phyloP scores from a whole-genome alignment of 2,797 vertebrate species.

The Pseudochirops cupreus region DNA sequence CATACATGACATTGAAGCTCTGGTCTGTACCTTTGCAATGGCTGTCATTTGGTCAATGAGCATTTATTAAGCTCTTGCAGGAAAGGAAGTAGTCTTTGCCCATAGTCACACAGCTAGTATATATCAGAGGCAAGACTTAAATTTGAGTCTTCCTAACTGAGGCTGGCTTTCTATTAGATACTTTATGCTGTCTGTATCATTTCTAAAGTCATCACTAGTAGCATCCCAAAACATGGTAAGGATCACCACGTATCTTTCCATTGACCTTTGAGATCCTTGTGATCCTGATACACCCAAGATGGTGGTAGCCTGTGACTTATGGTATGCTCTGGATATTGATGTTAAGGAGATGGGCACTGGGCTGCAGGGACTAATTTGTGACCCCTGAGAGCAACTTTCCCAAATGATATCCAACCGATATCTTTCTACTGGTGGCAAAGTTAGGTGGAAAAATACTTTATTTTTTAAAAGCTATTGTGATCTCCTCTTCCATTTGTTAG shows the following conservation, averaged over 20 bases:
- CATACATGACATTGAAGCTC: no score
- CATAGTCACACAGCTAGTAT: neutral
- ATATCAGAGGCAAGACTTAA: neutral
- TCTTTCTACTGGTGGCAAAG: neutral
- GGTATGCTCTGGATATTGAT: neutral
- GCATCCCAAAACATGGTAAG: neutral
- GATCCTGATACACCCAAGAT: neutral
- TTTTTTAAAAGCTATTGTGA: neutral
- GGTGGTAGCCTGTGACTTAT: neutral
- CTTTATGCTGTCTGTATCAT: neutral
- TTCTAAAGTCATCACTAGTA: neutral
- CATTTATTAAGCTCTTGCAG: neutral
- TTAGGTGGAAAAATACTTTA: neutral
- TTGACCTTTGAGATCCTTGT: neutral
- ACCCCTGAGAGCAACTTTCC: neutral
- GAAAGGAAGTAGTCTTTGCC: neutral
- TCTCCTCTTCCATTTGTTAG: neutral
- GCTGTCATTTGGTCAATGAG: neutral
- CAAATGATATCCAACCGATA: neutral
- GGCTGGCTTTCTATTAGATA: neutral
- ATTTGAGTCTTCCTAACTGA: neutral
- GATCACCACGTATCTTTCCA: neutral
- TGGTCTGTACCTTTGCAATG: no score
- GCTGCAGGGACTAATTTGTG: neutral
- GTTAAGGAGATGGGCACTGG: neutral